phyloP scores from a whole-genome alignment of 2,797 vertebrate species.

The Mareca penelope region DNA sequence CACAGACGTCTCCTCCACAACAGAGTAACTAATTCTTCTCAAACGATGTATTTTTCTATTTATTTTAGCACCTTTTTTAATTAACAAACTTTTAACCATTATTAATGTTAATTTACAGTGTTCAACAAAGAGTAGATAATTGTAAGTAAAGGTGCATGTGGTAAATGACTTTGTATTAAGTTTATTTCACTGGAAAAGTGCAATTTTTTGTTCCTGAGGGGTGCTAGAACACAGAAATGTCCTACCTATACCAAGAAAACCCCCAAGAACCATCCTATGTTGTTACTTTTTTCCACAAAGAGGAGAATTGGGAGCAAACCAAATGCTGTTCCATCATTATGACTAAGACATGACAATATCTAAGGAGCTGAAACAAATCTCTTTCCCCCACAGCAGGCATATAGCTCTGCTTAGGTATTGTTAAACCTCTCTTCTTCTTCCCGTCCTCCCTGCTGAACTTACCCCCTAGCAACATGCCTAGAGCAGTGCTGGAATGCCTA shows the following conservation, averaged over 20 bases:
- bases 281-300: not conserved
- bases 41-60: not conserved
- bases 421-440: not conserved
- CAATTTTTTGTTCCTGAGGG: not conserved
- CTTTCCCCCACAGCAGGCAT: not conserved
- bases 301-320: not conserved
- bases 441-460: not conserved
- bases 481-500: not conserved
- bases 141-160: accelerated
- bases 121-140: not conserved
- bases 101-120: not conserved
- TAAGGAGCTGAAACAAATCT: not conserved
- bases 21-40: not conserved
- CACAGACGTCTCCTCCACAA: not conserved
- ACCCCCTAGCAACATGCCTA: not conserved
- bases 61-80: not conserved
- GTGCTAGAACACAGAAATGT: not conserved
- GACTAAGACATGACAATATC: too few relatives aligned
- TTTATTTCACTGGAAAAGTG: not conserved
- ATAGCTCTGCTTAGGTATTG: not conserved
- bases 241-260: not conserved
- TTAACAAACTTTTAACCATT: not conserved
- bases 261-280: not conserved
- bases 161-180: not conserved
- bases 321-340: not conserved